A percentile compares a stretch with the other conserved stretches of the same genome.
phyloP scores from a whole-genome alignment of 2,113 vertebrate genomes.

The Alethe diademata region DNA sequence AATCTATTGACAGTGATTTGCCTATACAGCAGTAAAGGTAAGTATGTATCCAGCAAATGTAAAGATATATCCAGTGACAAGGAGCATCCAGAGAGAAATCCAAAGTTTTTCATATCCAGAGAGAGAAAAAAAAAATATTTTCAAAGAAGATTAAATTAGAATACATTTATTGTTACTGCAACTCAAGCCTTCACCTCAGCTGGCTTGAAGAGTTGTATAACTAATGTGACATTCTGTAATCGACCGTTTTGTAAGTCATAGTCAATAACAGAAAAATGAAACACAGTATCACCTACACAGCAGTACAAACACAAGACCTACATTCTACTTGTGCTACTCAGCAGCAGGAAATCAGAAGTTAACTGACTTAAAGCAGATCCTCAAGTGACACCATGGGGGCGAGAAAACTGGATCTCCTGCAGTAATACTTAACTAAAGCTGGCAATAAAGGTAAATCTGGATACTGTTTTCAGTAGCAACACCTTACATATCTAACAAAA shows the following conservation, averaged over 20 bases:
- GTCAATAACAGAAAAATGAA: neutral
- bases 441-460: neutral
- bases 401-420: neutral
- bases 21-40: neutral
- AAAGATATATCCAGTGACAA: neutral
- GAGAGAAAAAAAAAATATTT: neutral
- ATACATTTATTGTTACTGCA: neutral
- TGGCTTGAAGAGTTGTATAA: neutral
- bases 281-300: rapidly evolving
- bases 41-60: neutral
- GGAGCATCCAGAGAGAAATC: neutral
- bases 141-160: neutral
- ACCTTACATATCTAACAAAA: neutral
- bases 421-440: neutral
- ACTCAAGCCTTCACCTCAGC: neutral
- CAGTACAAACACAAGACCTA: neutral
- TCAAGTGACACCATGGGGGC: rapidly evolving
- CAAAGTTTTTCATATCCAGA: neutral
- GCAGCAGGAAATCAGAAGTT: neutral
- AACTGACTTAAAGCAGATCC: neutral
- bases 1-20: neutral
- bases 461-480: neutral
- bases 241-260: neutral
- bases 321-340: neutral
- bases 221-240: neutral